Conservation (phyloP, 2,797 vertebrate genomes). For the Centropyge bicolor region DNA sequence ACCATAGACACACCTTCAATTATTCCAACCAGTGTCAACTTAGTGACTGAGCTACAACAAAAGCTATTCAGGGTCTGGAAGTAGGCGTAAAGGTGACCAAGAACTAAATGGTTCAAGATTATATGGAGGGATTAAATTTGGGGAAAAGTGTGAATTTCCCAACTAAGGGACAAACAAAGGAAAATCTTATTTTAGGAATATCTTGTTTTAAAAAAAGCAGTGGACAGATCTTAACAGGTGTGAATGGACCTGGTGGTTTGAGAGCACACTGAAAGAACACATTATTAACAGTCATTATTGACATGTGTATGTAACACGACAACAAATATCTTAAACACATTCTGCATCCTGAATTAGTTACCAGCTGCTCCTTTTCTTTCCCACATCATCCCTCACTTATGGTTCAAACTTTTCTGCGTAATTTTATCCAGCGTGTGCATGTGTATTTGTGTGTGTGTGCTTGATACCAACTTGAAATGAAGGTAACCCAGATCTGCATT, state of each 20-base stretch:
- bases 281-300: no score
- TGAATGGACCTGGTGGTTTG: background rate
- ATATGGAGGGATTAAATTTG: no score
- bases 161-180: no score
- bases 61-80: background rate
- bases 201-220: no score
- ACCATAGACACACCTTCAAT: background rate
- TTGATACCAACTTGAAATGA: slow-evolving; percentile 84
- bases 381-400: no score
- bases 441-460: background rate
- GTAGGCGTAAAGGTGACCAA: background rate
- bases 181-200: no score
- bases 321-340: background rate
- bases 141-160: no score
- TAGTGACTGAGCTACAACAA: background rate
- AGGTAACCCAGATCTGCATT: slow-evolving; percentile 92
- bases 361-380: background rate
- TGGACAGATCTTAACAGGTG: background rate
- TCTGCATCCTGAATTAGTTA: background rate
- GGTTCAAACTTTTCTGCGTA: background rate
- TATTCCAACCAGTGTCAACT: background rate
- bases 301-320: background rate
- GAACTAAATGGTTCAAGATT: background rate
- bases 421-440: background rate
- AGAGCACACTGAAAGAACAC: background rate